These are phyloP conservation scores for Enteromius treurensis DNA, from an alignment of 2,797 vertebrate species.

Conservation along the genomic window DNA sequence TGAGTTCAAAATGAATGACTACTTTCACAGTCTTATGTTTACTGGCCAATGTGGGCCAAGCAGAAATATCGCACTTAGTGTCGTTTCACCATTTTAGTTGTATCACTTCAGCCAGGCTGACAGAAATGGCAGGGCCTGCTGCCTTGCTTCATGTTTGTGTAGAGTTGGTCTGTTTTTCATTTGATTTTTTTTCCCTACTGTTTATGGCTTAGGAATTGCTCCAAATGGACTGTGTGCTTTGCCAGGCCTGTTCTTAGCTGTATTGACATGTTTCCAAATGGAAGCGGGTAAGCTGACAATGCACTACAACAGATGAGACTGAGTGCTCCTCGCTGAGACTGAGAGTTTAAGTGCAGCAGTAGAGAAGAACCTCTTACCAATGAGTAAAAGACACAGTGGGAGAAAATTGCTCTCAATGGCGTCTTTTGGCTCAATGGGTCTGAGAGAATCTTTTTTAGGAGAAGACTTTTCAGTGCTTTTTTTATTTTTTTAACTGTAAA, in stretches of 20 bases:
- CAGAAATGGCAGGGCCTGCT: conserved; percentile 28
- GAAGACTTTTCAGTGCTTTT: not conserved
- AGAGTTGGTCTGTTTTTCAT: conserved; percentile 49
- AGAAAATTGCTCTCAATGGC: conserved; percentile 20
- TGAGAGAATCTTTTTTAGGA: not conserved
- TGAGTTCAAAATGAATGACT: conserved; percentile 43
- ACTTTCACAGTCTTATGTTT: conserved; percentile 30
- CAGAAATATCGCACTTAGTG: conserved; percentile 21
- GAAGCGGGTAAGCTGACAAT: conserved; percentile 59
- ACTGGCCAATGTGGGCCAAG: not conserved
- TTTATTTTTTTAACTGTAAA: too few species aligned
- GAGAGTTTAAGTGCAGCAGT: conserved; percentile 41
- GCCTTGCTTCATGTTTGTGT: conserved; percentile 32
- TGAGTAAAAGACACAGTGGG: conserved; percentile 29
- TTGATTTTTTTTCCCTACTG: conserved; percentile 54
- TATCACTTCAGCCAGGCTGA: conserved; percentile 40
- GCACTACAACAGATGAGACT: conserved; percentile 29
- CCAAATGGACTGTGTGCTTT: conserved; percentile 70
- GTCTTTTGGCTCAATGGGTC: not conserved
- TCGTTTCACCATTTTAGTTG: conserved; percentile 28
- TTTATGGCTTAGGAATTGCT: conserved; percentile 70
- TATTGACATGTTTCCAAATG: conserved; percentile 62
- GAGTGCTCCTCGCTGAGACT: conserved; percentile 17
- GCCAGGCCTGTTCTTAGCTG: conserved; percentile 54
- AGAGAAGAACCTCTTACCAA: conserved; percentile 28